Evolutionary conservation across 2,113 vertebrate species (phyloP).

Genomic region (Cochlearius cochlearius): DNA sequence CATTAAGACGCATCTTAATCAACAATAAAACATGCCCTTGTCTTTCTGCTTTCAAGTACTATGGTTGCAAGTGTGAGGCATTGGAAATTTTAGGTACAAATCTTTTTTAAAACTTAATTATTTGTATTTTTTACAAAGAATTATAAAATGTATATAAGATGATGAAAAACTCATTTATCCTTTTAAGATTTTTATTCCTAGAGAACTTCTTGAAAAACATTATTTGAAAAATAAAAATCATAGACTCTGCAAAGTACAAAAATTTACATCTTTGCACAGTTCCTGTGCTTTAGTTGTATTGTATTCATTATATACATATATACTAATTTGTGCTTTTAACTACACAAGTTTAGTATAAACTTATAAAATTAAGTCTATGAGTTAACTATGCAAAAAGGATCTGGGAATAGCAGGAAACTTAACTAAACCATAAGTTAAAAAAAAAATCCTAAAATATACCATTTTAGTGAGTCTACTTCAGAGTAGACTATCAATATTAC

Average conservation of each 20-base stretch:
- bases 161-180: constrained; percentile 50
- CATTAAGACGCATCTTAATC: neutral
- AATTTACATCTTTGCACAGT: constrained; percentile 65
- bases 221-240: constrained; percentile 70
- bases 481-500: constrained; percentile 16
- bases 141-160: constrained; percentile 55
- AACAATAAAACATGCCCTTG: neutral
- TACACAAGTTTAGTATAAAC: constrained; percentile 59
- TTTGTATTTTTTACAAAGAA: constrained; percentile 55
- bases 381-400: constrained; percentile 53
- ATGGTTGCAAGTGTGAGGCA: constrained; percentile 10
- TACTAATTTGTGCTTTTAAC: constrained; percentile 59
- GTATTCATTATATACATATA: constrained; percentile 69
- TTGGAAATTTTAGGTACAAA: neutral
- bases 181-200: constrained; percentile 52
- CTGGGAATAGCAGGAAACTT: constrained; percentile 22
- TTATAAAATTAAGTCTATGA: constrained; percentile 64
- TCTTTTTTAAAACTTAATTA: neutral
- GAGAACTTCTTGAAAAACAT: constrained; percentile 56
- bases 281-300: constrained; percentile 50
- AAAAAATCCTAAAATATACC: constrained; percentile 3
- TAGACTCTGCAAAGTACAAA: constrained; percentile 67
- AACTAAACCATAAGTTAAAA: constrained; percentile 3
- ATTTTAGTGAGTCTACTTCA: neutral
- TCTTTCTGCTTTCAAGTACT: constrained; percentile 58